A percentile compares a stretch with the other conserved stretches of the same genome.
These are phyloP conservation scores for Drosophila dives DNA, from an alignment of 2,888 invertebrate genomes.

Conservation along the genomic window DNA sequence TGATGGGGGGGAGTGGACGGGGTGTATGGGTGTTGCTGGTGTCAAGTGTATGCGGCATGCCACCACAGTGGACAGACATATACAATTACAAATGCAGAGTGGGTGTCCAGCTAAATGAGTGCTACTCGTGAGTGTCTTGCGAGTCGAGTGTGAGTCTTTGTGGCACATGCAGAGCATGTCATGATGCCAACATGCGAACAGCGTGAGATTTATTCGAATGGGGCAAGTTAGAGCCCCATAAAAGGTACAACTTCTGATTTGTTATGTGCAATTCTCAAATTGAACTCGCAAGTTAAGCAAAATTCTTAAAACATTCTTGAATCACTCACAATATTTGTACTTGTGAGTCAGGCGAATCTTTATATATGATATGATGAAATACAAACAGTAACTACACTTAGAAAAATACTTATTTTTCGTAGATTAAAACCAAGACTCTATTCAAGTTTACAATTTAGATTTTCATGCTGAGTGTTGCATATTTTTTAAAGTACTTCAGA, in stretches of 20 bases:
- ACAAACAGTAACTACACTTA: neutral
- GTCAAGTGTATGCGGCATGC: conserved; percentile 36
- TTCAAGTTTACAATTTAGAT: neutral
- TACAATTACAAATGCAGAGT: conserved; percentile 18
- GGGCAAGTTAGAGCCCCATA: neutral
- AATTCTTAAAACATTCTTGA: neutral
- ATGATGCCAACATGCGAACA: conserved; percentile 7
- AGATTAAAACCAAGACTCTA: neutral
- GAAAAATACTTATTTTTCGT: neutral
- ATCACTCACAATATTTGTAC: neutral
- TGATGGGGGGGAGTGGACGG: conserved; percentile 6
- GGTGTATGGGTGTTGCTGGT: neutral
- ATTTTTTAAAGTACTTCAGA: neutral
- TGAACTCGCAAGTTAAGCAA: neutral
- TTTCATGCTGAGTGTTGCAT: neutral
- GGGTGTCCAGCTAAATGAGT: conserved; percentile 34
- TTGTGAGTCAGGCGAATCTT: conserved; percentile 6
- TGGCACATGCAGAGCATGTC: conserved; percentile 11
- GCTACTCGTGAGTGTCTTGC: conserved; percentile 20
- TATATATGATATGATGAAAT: neutral
- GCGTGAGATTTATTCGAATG: conserved; percentile 21
- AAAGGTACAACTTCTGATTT: neutral
- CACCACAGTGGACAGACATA: neutral
- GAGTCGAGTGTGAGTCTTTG: conserved; percentile 16
- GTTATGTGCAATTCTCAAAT: neutral